Conservation (phyloP, 92 coral and sea anemone species). For the Epizoanthus ramosus region DNA sequence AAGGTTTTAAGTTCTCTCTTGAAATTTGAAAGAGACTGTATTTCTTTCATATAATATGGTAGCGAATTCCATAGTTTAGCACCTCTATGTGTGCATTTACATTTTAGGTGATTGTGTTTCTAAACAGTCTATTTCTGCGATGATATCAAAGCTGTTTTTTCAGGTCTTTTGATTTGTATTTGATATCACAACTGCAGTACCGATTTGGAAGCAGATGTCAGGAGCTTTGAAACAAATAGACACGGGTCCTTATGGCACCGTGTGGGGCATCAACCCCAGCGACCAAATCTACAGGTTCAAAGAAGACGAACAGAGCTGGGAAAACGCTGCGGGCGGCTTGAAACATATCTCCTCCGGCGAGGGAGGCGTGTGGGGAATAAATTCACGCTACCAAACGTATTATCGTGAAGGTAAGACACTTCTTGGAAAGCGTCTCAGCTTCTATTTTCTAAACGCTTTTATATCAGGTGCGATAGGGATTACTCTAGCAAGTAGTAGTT, state of each 20-base stretch:
- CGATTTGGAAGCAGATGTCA: background rate
- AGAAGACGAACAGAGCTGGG: background rate
- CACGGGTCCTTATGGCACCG: background rate
- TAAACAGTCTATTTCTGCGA: background rate
- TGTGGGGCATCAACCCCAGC: background rate
- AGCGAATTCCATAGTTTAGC: too few relatives aligned
- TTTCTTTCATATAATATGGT: too few relatives aligned
- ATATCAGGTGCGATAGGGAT: too few relatives aligned
- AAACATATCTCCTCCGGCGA: conserved; percentile 6
- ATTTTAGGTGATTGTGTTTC: too few relatives aligned
- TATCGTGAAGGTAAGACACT: background rate
- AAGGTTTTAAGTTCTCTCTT: too few relatives aligned
- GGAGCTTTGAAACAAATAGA: background rate
- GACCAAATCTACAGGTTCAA: background rate
- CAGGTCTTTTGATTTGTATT: background rate
- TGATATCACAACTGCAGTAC: background rate
- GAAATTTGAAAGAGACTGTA: too few relatives aligned
- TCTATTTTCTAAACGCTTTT: too few relatives aligned
- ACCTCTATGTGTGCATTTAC: too few relatives aligned
- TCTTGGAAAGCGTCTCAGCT: too few relatives aligned
- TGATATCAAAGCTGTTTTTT: background rate
- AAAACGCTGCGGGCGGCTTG: background rate
- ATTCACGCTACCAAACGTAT: background rate
- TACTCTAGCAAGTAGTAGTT: too few relatives aligned
- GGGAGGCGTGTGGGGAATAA: conserved; percentile 3